These are phyloP conservation scores for Okapia johnstoni DNA, from an alignment of 2,113 vertebrate species.

Conservation along the genomic window DNA sequence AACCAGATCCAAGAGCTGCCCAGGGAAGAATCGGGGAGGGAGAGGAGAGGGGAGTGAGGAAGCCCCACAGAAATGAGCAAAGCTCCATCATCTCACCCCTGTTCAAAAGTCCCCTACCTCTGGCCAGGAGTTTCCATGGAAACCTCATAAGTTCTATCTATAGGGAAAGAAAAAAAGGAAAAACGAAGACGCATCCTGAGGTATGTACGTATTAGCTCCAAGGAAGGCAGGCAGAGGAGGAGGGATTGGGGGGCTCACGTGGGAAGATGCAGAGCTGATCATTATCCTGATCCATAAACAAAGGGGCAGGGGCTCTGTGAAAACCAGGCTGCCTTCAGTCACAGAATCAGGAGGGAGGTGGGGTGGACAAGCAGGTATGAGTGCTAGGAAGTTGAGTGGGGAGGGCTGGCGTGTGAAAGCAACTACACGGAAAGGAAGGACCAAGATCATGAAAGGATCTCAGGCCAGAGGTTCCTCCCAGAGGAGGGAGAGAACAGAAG, in stretches of 20 bases:
- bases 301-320: not conserved
- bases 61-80: not conserved
- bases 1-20: not conserved
- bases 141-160: constrained; percentile 77
- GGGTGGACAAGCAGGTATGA: not conserved
- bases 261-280: constrained; percentile 45
- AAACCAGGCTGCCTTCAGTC: not conserved
- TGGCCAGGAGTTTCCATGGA: constrained; percentile 77
- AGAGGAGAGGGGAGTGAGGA: not conserved
- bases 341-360: not conserved
- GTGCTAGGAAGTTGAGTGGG: not conserved
- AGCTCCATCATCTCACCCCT: constrained; percentile 16
- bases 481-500: not conserved
- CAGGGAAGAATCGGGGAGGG: not conserved
- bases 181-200: constrained; percentile 59
- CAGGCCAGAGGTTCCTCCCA: not conserved
- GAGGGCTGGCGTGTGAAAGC: not conserved
- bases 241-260: not conserved
- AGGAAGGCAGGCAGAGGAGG: constrained; percentile 65
- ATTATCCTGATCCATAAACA: not conserved
- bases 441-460: not conserved
- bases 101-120: constrained; percentile 40
- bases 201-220: constrained; percentile 74
- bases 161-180: constrained; percentile 54
- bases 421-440: not conserved